A percentile compares a stretch with the other conserved stretches of the same genome.
Evolutionary conservation across 1,140 invertebrate species (phyloP).

Genomic region (Halotydeus destructor): DNA sequence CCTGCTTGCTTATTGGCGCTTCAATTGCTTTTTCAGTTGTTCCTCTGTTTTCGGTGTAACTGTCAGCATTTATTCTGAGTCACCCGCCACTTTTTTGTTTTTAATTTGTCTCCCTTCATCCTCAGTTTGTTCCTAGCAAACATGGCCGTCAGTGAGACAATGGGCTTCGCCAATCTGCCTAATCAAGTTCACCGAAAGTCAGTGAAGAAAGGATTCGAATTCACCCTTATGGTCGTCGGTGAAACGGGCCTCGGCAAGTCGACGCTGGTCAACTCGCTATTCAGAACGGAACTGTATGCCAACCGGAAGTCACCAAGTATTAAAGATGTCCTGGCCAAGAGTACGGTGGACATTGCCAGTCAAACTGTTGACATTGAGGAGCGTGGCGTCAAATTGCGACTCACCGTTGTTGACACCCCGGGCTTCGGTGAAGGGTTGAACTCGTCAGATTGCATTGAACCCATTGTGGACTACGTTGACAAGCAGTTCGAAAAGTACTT

Average conservation of each 20-base stretch:
- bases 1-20: too few species aligned
- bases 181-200: conserved; percentile 97
- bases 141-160: too few species aligned
- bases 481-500: conserved; percentile 74
- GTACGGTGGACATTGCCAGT: conserved; percentile 7
- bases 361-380: conserved; percentile 78
- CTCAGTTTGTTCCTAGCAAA: too few species aligned
- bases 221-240: conserved; percentile 97
- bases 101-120: too few species aligned
- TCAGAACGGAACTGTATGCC: conserved; percentile 81
- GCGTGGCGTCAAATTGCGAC: conserved; percentile 53
- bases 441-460: conserved; percentile 46
- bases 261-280: conserved; percentile 92
- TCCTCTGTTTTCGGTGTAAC: too few species aligned
- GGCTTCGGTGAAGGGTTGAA: conserved; percentile 98
- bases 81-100: too few species aligned
- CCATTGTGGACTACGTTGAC: conserved; percentile 79
- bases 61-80: too few species aligned
- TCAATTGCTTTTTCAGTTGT: conserved; percentile 12
- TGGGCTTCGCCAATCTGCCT: conserved; percentile 85
- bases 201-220: conserved; percentile 96
- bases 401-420: conserved; percentile 9
- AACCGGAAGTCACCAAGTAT: conserved; percentile 7
- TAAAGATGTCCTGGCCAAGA: conserved; percentile 2
- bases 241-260: conserved; percentile 94